Evolutionary conservation across 2,797 vertebrate species (phyloP), one percentile per base, ranked within the genome.

Genomic region (Sebastes minor): DNA sequence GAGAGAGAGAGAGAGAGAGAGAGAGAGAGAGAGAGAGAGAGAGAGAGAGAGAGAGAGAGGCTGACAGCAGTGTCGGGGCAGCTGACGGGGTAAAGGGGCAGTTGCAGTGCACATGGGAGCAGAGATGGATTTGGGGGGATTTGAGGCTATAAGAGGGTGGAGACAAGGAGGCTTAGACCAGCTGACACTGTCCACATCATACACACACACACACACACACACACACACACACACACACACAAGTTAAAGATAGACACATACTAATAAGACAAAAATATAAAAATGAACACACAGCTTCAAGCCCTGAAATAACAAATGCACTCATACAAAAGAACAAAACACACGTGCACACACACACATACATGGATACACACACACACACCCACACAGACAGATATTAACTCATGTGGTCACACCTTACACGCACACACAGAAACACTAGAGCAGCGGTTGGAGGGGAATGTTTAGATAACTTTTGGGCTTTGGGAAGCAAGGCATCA

Each of bases 91-190:
- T 62, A 72, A 76, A 67, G 73, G 84, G 83, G 78, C 82, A 87
- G 83, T 88, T 82, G 81, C 70, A 90, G 86, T 91, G 62, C 85
- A 88, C 85, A 87, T 77, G 76, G 88, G 78, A 68, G 84, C 79
- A 74, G 80, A 82, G 82, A 83, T 89, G 90, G 91, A 94, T 94
- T 92, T 92, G 87, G 85, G 91, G 88, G 90, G 89, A 83, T 94
- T 92, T 95, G 83, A 91, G 85, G 73, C 83, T 87, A 70, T 88
- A 65, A 49, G 66, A 88, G 90, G 85, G 86, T 78, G 87, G 83
- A 76, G 86, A 91, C 69, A 68, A 71, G 78, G 71, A 81, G 85
- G 91, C 91, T 93, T 91, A 93, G 82, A 56, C 88, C 92, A 94
- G 91, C 90, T 92, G 93, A 92, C 88, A 89, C 90, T 22, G 83